Base-by-base conservation (phyloP, 2,888 invertebrate species). In the Nephrotoma flavescens region DNA sequence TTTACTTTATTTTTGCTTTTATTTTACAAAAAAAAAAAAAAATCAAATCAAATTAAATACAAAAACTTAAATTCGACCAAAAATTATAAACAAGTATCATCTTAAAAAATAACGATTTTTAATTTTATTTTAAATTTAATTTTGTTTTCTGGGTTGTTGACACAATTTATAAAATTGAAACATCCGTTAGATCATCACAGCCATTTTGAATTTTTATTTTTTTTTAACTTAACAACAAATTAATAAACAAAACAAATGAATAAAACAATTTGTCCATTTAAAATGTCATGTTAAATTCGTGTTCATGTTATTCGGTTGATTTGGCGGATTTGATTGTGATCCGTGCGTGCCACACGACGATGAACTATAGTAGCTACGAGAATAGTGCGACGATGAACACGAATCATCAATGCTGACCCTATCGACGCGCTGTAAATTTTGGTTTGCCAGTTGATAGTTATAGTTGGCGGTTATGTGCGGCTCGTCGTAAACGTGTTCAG, bases 401-500 rank as follows among this genome's bases (percentile, higher is more conserved):
- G 84, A 84, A 84, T 84, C 84, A 84, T 84, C 84, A 7, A 84
- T 84, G 11, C 42, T 84, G 12, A 42, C 84, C 6, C 42, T 41
- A 41, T 84, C 84, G 41, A 84, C 19, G 7, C 84, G 42, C 6
- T 84, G 84, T 7, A 42, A 42, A 42, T 41, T 41, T 84, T 11
- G 84, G 15, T 84, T 84, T 5, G 41, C 6, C 71, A 71, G 9
- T 15, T 41, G 84, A 84, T 84, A 84, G 12, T 84, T 84, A 42
- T 84, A 84, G 42, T 42, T 84, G 41, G 84, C 19, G 12, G 42
- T 42, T 42, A 84, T 84, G 15, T 84, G 84, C n/a, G 84, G 84
- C 15, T 84, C 84, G n/a, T 84, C 84, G 42, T 84, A 84, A n/a
- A 84, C 84, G 42, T 84, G 84, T 84, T 84, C 84, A 6, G 84